A percentile compares a stretch with the other conserved stretches of the same genome.
These are phyloP conservation scores for Miniopterus natalensis DNA, from an alignment of 2,113 vertebrate genomes.

Conservation along the genomic window DNA sequence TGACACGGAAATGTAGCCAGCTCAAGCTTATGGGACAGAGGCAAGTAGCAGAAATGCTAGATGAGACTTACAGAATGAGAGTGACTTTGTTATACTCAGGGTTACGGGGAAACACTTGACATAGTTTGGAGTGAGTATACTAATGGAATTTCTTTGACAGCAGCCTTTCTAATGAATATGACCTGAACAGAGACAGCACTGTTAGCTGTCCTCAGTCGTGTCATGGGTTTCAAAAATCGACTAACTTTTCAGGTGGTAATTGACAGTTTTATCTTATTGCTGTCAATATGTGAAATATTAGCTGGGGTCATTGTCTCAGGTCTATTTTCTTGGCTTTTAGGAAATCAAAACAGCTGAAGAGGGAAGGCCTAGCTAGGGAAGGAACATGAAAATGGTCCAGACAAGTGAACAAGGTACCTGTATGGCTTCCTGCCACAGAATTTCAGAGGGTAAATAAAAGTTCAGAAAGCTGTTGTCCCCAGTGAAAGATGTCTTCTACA, in stretches of 20 bases:
- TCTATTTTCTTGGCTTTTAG: conserved; percentile 62
- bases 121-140: neutral
- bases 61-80: neutral
- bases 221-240: neutral
- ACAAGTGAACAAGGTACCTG: neutral
- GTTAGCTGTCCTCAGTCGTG: neutral
- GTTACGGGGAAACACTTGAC: neutral
- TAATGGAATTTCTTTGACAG: neutral
- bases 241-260: neutral
- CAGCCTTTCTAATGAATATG: neutral
- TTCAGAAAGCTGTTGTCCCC: neutral
- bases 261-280: neutral
- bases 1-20: neutral
- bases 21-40: neutral
- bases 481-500: neutral
- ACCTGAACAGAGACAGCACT: neutral
- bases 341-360: conserved; percentile 53
- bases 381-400: neutral
- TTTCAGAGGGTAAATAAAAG: neutral
- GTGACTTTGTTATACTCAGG: neutral
- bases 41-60: neutral
- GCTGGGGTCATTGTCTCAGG: neutral
- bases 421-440: neutral
- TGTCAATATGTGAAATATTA: neutral
- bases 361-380: neutral